Conservation (phyloP, 1,140 invertebrate species). For the Drosophila micromelanica region DNA sequence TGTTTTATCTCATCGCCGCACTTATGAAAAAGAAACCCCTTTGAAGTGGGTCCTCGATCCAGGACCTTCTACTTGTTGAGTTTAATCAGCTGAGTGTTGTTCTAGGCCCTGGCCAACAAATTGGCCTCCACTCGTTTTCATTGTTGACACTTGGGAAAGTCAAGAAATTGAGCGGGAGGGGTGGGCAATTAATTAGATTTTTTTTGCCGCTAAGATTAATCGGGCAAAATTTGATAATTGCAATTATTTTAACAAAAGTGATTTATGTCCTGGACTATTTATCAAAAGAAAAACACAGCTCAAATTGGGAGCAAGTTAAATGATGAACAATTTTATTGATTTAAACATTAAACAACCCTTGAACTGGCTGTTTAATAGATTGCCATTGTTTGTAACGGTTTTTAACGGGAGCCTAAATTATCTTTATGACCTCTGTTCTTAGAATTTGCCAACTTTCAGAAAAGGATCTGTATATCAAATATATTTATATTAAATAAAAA, state of each 20-base stretch:
- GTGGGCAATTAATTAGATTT: constrained; percentile 63
- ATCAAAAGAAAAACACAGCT: background rate
- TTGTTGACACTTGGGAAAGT: no score
- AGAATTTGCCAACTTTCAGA: no score
- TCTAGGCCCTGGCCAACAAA: background rate
- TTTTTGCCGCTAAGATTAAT: constrained; percentile 50
- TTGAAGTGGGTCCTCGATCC: constrained; percentile 25
- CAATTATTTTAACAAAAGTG: constrained; percentile 54
- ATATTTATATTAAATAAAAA: no score
- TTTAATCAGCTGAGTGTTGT: constrained; percentile 44
- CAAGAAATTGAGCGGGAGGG: no score
- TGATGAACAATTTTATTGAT: no score
- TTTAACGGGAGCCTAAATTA: no score
- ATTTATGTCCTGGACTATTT: constrained; percentile 23
- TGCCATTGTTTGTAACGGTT: no score
- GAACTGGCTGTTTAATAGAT: no score
- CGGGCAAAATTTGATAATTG: constrained; percentile 67
- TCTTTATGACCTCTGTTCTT: no score
- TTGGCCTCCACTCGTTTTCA: background rate
- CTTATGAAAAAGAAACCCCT: constrained; percentile 31
- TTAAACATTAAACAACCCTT: no score
- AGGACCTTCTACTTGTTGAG: constrained; percentile 32
- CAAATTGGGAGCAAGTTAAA: no score
- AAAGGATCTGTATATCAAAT: no score
- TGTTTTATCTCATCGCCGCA: constrained; percentile 35